These are phyloP conservation scores for Enteromius argenteus DNA, from an alignment of 2,797 vertebrate species.

Conservation along the genomic window DNA sequence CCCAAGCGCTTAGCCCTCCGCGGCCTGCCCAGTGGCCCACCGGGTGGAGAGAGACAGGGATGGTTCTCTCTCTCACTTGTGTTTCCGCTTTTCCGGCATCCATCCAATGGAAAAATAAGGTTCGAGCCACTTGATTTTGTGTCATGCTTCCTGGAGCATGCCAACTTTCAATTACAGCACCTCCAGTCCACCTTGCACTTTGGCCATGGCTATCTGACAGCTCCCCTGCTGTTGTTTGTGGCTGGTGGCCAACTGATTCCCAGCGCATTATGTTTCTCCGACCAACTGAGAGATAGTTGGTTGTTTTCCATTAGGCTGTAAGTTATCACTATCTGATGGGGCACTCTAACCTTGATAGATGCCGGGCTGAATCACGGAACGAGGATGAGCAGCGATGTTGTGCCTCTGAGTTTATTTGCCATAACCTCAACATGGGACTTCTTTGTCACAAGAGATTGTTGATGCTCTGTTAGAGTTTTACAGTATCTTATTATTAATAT, in stretches of 20 bases:
- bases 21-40: constrained; percentile 41
- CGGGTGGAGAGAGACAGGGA: constrained; percentile 23
- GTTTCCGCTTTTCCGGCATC: constrained; percentile 64
- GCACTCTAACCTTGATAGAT: constrained; percentile 51
- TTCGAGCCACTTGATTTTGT: constrained; percentile 68
- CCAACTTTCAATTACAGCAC: constrained; percentile 84
- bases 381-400: constrained; percentile 48
- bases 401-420: constrained; percentile 4
- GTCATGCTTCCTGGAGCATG: constrained; percentile 83
- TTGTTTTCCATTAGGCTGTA: constrained; percentile 65
- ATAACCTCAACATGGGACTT: constrained; percentile 35
- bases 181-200: constrained; percentile 74
- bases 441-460: constrained; percentile 16
- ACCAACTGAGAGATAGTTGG: constrained; percentile 73
- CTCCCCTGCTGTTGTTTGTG: constrained; percentile 67
- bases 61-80: constrained; percentile 31
- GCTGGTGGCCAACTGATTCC: constrained; percentile 77
- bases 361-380: constrained; percentile 37
- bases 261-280: constrained; percentile 70
- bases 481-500: not conserved
- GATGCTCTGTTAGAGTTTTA: constrained; percentile 19
- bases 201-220: constrained; percentile 69
- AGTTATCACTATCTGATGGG: constrained; percentile 61
- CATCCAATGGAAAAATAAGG: constrained; percentile 59
- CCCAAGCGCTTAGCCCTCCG: constrained; percentile 41